A percentile compares a stretch with the other conserved stretches of the same genome.
Conservation (phyloP, 2,113 vertebrate species). For the Xenopus tropicalis region DNA sequence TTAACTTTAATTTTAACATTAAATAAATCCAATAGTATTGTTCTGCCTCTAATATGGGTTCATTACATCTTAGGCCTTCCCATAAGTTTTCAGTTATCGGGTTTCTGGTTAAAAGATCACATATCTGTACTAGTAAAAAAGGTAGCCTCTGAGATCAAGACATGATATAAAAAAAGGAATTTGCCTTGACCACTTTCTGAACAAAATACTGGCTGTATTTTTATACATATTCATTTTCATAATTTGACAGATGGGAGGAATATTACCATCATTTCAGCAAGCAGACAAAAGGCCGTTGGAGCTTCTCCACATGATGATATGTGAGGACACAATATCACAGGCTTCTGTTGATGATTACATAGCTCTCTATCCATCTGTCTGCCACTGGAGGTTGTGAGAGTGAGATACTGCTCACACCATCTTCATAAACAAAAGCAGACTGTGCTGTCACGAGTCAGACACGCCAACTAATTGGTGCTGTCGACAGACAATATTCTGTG, state of each 20-base stretch:
- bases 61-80: too few relatives aligned
- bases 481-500: constrained; percentile 80
- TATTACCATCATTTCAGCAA: constrained; percentile 65
- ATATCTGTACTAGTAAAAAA: too few relatives aligned
- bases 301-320: constrained; percentile 66
- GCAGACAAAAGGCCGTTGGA: constrained; percentile 74
- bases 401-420: constrained; percentile 71
- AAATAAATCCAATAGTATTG: too few relatives aligned
- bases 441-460: constrained; percentile 77
- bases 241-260: constrained; percentile 75
- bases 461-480: constrained; percentile 79
- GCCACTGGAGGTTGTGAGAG: constrained; percentile 70
- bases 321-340: constrained; percentile 71
- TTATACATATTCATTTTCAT: constrained; percentile 65
- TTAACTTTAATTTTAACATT: too few relatives aligned
- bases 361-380: constrained; percentile 78
- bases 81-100: too few relatives aligned
- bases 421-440: constrained; percentile 78
- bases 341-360: constrained; percentile 76
- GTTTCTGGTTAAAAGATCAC: too few relatives aligned
- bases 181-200: too few relatives aligned
- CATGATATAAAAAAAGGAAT: too few relatives aligned
- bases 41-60: too few relatives aligned
- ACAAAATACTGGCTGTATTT: constrained; percentile 37
- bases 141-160: too few relatives aligned